Conservation (phyloP, 2,113 vertebrate species). For the Halcyon senegalensis region DNA sequence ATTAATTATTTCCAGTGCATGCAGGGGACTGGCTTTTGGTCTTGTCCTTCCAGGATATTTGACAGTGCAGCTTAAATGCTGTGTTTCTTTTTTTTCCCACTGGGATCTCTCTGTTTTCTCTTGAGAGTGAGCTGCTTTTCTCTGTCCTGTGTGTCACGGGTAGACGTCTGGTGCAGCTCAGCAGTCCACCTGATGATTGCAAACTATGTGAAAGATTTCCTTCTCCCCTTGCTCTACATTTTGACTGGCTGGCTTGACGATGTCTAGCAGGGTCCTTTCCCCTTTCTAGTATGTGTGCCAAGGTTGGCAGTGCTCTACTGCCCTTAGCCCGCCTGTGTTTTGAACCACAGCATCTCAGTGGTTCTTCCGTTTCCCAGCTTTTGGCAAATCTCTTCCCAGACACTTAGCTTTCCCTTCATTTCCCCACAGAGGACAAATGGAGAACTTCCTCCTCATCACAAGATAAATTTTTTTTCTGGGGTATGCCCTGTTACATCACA, state of each 20-base stretch:
- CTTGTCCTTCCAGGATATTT: neutral
- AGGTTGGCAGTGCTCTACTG: neutral
- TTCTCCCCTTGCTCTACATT: neutral
- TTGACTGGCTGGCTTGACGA: neutral
- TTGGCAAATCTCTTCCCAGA: neutral
- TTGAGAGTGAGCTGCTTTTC: neutral
- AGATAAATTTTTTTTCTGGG: neutral
- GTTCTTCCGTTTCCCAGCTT: neutral
- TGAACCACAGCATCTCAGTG: neutral
- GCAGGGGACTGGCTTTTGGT: neutral
- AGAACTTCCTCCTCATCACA: neutral
- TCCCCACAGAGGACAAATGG: neutral
- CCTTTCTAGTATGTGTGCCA: neutral
- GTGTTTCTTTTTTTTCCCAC: neutral
- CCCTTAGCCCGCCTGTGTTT: neutral
- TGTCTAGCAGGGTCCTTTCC: neutral
- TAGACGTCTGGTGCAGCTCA: neutral
- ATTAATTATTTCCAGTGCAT: neutral
- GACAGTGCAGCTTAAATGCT: neutral
- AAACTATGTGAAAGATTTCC: neutral
- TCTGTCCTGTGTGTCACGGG: accelerated
- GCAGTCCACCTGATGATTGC: neutral
- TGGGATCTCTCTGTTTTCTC: neutral
- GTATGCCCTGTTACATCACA: neutral
- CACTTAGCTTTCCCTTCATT: neutral